Conservation (phyloP, 1,140 invertebrate species). For the Drosophila hydei region DNA sequence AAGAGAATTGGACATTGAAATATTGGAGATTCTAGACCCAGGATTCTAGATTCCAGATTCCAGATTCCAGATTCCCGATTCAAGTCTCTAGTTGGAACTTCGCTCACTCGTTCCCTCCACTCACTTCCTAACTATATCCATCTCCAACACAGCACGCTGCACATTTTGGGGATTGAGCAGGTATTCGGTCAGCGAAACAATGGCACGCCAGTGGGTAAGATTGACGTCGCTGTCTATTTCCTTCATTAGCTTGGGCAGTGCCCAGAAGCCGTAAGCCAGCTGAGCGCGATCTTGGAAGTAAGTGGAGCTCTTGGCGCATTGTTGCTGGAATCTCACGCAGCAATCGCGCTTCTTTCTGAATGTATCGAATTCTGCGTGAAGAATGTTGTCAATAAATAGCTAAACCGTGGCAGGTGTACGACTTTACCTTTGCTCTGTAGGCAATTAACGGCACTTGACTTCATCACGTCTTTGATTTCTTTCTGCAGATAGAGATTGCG, state of each 20-base stretch:
- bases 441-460: slow-evolving; percentile 53
- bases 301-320: slow-evolving; percentile 37
- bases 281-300: slow-evolving; percentile 69
- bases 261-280: slow-evolving; percentile 67
- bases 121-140: slow-evolving; percentile 70
- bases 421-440: slow-evolving; percentile 53
- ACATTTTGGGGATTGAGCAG: slow-evolving; percentile 65
- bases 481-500: slow-evolving; percentile 70
- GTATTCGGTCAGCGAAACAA: slow-evolving; percentile 65
- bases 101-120: not conserved
- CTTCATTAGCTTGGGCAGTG: slow-evolving; percentile 68
- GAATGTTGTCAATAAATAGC: not conserved
- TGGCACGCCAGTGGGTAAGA: slow-evolving; percentile 58
- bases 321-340: slow-evolving; percentile 19
- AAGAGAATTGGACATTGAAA: too few species aligned
- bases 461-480: slow-evolving; percentile 58
- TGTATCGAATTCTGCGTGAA: slow-evolving; percentile 27
- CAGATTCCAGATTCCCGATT: too few species aligned
- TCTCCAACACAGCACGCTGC: slow-evolving; percentile 58
- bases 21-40: too few species aligned
- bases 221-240: slow-evolving; percentile 64
- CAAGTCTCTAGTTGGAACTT: not conserved
- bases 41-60: too few species aligned
- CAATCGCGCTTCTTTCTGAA: slow-evolving; percentile 23
- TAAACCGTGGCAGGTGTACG: too few species aligned